phyloP scores from a whole-genome alignment of 2,888 invertebrate species.

The Leptogaster cylindrica region DNA sequence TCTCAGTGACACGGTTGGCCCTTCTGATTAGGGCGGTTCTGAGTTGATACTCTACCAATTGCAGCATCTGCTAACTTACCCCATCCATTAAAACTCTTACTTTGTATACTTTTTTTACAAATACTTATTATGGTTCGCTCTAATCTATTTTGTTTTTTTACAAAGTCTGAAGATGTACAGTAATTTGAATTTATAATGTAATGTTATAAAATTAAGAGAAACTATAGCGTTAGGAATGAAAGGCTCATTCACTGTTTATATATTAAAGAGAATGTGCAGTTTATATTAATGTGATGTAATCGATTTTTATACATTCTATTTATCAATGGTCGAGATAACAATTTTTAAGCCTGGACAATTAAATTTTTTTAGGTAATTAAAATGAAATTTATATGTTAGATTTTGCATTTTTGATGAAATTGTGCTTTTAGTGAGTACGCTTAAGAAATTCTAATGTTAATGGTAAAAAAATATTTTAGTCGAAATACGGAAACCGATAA shows the following conservation, averaged over 20 bases:
- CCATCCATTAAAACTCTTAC: slow-evolving; percentile 30
- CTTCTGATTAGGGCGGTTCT: slow-evolving; percentile 37
- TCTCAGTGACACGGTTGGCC: slow-evolving; percentile 75
- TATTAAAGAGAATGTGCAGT: slow-evolving; percentile 10
- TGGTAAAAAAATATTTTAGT: no score
- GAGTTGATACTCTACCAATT: no score
- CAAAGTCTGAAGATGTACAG: slow-evolving; percentile 30
- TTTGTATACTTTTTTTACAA: not conserved
- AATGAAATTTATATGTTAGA: not conserved
- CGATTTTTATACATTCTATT: slow-evolving; percentile 23
- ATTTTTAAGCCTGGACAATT: slow-evolving; percentile 1
- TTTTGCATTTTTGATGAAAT: slow-evolving; percentile 1
- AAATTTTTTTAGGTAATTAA: slow-evolving; percentile 7
- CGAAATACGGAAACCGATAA: no score
- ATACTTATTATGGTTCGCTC: slow-evolving; percentile 3
- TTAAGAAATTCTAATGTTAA: no score
- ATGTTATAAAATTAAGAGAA: not conserved
- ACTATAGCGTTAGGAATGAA: slow-evolving; percentile 24
- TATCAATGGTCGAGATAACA: not conserved
- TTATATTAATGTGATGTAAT: slow-evolving; percentile 35
- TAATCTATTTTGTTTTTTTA: slow-evolving; percentile 4
- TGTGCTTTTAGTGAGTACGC: slow-evolving; percentile 7
- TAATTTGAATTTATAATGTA: slow-evolving; percentile 27
- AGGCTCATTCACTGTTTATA: slow-evolving; percentile 32
- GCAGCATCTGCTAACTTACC: slow-evolving; percentile 14